Evolutionary conservation across 2,797 vertebrate genomes (phyloP).

Genomic region (Streptopelia turtur): DNA sequence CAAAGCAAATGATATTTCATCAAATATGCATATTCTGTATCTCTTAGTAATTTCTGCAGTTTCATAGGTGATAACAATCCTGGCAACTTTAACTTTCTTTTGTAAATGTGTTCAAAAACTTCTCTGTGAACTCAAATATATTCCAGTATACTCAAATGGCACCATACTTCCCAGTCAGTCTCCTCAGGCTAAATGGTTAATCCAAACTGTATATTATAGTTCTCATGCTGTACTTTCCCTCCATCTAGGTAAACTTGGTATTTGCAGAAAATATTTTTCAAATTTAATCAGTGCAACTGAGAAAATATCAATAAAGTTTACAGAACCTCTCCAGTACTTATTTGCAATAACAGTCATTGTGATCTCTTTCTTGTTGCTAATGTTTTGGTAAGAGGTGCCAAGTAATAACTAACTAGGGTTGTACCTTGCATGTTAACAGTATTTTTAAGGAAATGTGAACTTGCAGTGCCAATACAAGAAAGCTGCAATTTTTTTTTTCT

Average conservation of each 20-base stretch:
- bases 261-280: slow-evolving; percentile 21
- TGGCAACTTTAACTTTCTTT: neutral
- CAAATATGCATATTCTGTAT: neutral
- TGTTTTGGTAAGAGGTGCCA: neutral
- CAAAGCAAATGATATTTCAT: neutral
- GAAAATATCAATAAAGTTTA: slow-evolving; percentile 14
- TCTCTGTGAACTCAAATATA: neutral
- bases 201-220: neutral
- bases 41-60: neutral
- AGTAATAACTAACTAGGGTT: neutral
- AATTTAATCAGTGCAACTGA: slow-evolving; percentile 28
- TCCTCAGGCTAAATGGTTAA: neutral
- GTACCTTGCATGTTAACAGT: neutral
- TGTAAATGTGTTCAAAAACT: neutral
- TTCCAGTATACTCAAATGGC: neutral
- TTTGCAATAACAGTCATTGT: neutral
- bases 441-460: neutral
- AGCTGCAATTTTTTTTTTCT: neutral
- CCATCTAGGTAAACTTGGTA: neutral
- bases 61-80: neutral
- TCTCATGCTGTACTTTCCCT: neutral
- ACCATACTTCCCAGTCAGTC: neutral
- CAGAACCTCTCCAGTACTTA: neutral
- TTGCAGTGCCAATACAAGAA: neutral
- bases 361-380: neutral